phyloP scores from a whole-genome alignment of 2,113 vertebrate genomes.

The Phalacrocorax carbo region DNA sequence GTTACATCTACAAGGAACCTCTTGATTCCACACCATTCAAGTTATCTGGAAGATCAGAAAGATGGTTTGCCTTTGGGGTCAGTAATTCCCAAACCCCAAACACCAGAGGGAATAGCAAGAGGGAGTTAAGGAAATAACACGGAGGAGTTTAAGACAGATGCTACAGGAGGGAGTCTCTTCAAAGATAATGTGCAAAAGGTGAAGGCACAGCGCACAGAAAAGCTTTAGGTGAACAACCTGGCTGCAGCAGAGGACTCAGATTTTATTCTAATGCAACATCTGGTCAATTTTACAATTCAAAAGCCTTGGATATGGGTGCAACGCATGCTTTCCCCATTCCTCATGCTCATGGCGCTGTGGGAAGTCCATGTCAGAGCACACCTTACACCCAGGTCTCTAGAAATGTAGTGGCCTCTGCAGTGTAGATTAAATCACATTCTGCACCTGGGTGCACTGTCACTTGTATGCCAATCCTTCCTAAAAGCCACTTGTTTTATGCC shows the following conservation, averaged over 20 bases:
- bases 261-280: neutral
- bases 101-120: neutral
- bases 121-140: neutral
- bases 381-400: neutral
- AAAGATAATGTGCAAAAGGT: neutral
- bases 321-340: neutral
- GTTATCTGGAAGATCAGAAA: neutral
- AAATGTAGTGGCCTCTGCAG: neutral
- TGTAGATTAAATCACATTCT: neutral
- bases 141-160: neutral
- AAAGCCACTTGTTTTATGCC: neutral
- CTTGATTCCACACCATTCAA: neutral
- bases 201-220: neutral
- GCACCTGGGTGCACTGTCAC: neutral
- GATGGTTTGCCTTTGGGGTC: neutral
- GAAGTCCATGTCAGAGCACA: neutral
- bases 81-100: neutral
- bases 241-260: neutral
- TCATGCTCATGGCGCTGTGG: fast-evolving
- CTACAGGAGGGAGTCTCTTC: neutral
- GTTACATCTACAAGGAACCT: neutral
- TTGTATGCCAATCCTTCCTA: neutral
- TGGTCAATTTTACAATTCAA: neutral
- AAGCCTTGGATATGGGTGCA: neutral
- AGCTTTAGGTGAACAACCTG: neutral